phyloP scores from a whole-genome alignment of 2,888 invertebrate species.

The Calameuta idolon region DNA sequence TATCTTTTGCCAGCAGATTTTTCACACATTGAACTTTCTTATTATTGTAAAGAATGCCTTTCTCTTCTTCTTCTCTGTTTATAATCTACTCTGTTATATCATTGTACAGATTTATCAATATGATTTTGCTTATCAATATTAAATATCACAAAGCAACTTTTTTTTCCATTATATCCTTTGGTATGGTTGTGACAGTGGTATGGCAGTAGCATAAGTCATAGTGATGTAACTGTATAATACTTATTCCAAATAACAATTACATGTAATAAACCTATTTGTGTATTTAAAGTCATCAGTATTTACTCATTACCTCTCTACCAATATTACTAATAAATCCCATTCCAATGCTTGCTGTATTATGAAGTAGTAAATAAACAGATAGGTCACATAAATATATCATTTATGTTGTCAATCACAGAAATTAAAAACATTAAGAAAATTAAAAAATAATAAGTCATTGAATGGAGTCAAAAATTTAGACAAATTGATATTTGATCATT shows the following conservation, averaged over 20 bases:
- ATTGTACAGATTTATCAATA: constrained; percentile 3
- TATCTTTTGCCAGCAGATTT: neutral
- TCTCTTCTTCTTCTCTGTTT: neutral
- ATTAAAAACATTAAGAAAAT: neutral
- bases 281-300: constrained; percentile 18
- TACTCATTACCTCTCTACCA: neutral
- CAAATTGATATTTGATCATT: neutral
- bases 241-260: constrained; percentile 40
- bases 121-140: neutral
- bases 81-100: neutral
- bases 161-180: neutral
- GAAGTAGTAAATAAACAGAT: neutral
- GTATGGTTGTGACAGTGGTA: constrained; percentile 1
- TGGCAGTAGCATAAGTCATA: constrained; percentile 25
- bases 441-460: neutral
- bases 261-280: constrained; percentile 55
- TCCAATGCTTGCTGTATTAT: neutral
- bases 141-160: neutral
- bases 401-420: neutral
- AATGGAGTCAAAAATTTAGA: neutral
- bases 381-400: neutral
- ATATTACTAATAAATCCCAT: neutral
- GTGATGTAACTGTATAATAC: constrained; percentile 42
- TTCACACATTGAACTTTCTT: neutral
- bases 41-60: neutral